phyloP scores from a whole-genome alignment of 2,888 invertebrate species.

The Toxonevra muliebris region DNA sequence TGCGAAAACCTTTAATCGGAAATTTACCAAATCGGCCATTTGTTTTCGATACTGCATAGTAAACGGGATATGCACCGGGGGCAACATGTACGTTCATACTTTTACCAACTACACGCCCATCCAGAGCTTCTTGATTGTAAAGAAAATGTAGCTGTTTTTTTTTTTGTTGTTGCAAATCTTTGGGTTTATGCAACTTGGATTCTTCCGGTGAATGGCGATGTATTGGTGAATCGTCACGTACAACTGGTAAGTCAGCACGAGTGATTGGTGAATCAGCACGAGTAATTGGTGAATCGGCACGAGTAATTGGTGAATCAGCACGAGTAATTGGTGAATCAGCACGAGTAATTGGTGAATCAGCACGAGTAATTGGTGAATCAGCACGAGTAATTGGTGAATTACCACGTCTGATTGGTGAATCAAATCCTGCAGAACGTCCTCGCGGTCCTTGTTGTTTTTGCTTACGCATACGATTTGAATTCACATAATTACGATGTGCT shows the following conservation, averaged over 20 bases:
- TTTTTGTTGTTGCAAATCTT: slow-evolving; percentile 36
- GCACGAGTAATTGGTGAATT: too few species aligned
- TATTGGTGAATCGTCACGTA: slow-evolving; percentile 43
- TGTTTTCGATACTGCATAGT: slow-evolving; percentile 57
- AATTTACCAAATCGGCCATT: slow-evolving; percentile 61
- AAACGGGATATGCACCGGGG: slow-evolving; percentile 60
- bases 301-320: slow-evolving; percentile 27
- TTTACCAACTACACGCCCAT: slow-evolving; percentile 38
- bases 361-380: too few species aligned
- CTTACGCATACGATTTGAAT: slow-evolving; percentile 50
- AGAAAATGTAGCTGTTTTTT: slow-evolving; percentile 55
- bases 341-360: too few species aligned
- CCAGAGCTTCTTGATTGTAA: slow-evolving; percentile 43
- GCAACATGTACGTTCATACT: slow-evolving; percentile 54
- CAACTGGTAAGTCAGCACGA: slow-evolving; percentile 26
- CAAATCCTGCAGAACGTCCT: not conserved
- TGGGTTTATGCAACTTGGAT: slow-evolving; percentile 41
- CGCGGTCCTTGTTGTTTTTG: slow-evolving; percentile 1
- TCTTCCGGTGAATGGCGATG: slow-evolving; percentile 47
- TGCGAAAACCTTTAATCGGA: slow-evolving; percentile 57
- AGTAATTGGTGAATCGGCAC: slow-evolving; percentile 44
- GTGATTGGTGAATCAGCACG: slow-evolving; percentile 39
- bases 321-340: slow-evolving; percentile 29
- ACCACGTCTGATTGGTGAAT: too few species aligned
- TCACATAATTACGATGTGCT: slow-evolving; percentile 44